These are phyloP conservation scores for Carassius gibelio DNA, from an alignment of 2,113 vertebrate genomes.

Conservation along the genomic window DNA sequence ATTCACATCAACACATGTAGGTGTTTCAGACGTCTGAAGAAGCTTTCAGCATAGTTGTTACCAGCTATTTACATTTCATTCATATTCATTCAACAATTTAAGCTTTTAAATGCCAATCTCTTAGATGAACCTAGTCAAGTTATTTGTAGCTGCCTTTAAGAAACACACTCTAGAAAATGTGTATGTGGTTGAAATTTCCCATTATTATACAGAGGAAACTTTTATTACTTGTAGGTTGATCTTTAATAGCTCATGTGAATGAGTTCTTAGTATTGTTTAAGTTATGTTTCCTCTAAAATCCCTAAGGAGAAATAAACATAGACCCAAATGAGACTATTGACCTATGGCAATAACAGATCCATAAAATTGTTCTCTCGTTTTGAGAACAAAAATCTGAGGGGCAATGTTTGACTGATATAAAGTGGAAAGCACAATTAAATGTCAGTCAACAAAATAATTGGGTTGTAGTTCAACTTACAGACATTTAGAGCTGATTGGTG, in stretches of 20 bases:
- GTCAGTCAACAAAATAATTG: neutral
- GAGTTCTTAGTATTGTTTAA: neutral
- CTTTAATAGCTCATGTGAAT: neutral
- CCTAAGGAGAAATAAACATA: neutral
- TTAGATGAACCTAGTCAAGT: neutral
- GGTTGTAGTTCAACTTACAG: conserved; percentile 26
- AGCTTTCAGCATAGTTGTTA: neutral
- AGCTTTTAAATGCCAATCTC: neutral
- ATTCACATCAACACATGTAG: conserved; percentile 20
- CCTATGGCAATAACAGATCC: neutral
- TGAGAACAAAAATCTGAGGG: neutral
- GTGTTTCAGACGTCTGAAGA: conserved; percentile 6
- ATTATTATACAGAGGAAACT: neutral
- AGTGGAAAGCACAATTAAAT: neutral
- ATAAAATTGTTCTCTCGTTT: neutral
- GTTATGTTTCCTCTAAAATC: neutral
- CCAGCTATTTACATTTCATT: neutral
- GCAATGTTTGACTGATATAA: neutral
- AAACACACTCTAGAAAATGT: neutral
- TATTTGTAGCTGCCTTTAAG: neutral
- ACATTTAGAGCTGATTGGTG: conserved; percentile 54
- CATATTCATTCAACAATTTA: neutral
- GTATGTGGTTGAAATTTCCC: neutral
- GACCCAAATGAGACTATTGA: neutral
- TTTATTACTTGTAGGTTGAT: neutral